These are phyloP conservation scores for Catharus ustulatus DNA, from an alignment of 2,797 vertebrate genomes.

Conservation along the genomic window DNA sequence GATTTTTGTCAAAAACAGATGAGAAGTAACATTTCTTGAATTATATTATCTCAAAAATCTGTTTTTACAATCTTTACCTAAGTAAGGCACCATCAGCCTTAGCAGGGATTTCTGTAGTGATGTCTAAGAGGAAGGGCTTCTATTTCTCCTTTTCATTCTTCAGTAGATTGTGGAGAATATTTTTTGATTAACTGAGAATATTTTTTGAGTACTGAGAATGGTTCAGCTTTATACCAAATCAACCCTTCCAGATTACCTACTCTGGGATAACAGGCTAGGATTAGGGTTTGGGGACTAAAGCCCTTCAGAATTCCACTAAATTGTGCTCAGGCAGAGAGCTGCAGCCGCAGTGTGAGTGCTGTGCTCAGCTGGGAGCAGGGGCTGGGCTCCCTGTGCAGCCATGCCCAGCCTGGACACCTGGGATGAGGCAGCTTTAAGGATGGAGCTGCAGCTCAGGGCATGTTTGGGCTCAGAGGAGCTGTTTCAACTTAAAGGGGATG, in stretches of 20 bases:
- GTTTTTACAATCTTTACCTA: neutral
- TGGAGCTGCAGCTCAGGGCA: neutral
- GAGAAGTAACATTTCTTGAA: neutral
- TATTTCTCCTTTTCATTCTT: neutral
- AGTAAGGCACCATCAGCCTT: neutral
- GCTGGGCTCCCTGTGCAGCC: neutral
- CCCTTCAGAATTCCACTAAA: neutral
- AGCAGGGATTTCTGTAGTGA: neutral
- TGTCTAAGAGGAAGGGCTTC: neutral
- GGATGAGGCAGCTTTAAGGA: neutral
- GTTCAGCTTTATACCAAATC: neutral
- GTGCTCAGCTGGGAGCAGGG: neutral
- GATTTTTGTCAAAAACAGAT: neutral
- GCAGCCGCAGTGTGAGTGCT: rapidly evolving
- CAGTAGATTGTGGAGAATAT: neutral
- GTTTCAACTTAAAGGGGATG: neutral
- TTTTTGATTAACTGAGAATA: neutral
- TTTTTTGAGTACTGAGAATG: neutral
- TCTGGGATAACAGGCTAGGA: neutral
- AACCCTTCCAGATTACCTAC: neutral
- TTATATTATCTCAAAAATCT: neutral
- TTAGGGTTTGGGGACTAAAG: neutral
- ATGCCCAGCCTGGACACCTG: neutral
- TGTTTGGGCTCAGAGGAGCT: neutral
- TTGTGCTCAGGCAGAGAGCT: neutral